A percentile compares a stretch with the other conserved stretches of the same genome.
phyloP scores from a whole-genome alignment of 2,797 vertebrate species.

The Sebastes matsubarae region DNA sequence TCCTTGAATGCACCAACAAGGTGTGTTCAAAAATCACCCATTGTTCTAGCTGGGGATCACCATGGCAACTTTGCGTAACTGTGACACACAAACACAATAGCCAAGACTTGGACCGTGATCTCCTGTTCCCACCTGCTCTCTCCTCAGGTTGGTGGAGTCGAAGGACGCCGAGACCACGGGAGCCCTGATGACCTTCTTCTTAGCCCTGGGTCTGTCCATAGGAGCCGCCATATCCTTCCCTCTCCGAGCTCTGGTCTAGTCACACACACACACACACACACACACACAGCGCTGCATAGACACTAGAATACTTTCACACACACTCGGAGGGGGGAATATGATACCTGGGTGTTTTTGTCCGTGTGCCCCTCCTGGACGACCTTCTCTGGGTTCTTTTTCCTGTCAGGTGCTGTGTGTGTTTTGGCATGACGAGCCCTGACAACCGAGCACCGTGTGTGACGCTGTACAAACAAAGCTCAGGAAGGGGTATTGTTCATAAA shows the following conservation, averaged over 20 bases:
- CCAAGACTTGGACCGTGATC: neutral
- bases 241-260: constrained; percentile 81
- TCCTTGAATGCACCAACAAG: neutral
- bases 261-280: neutral
- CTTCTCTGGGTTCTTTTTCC: neutral
- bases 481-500: neutral
- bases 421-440: neutral
- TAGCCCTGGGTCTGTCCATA: constrained; percentile 88
- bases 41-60: neutral
- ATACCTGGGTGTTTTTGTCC: neutral
- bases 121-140: neutral
- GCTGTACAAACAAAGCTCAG: neutral
- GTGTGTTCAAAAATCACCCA: neutral
- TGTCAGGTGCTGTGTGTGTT: neutral
- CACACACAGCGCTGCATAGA: neutral
- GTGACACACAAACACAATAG: neutral
- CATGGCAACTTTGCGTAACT: neutral
- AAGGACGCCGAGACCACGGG: constrained; percentile 89
- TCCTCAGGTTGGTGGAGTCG: constrained; percentile 82
- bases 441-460: neutral
- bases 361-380: neutral
- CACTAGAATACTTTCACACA: neutral
- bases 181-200: constrained; percentile 92
- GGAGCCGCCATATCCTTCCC: constrained; percentile 87
- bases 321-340: neutral